Evolutionary conservation across 2,113 vertebrate genomes (phyloP), one percentile per base, ranked within the genome.

Genomic region (Bombycilla garrulus): DNA sequence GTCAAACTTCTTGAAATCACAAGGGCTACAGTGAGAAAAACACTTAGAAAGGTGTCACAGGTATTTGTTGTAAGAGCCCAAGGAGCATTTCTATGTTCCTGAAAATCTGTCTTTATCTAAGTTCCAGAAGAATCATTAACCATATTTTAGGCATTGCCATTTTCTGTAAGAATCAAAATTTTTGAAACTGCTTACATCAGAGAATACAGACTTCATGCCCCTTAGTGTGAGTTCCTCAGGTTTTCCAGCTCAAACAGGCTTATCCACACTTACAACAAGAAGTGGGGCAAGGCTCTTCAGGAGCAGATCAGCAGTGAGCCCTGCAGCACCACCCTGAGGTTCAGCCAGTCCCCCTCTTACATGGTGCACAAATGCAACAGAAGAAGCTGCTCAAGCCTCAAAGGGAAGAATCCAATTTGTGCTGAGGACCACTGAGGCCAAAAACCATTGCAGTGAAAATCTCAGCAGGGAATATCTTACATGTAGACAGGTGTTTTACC

Each of bases 401-500:
- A 80, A 76, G 12, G 25, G 9, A 53, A 15, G 44, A 53, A 71
- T 13, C 10, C 2, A 3, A 1, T 14, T 5, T 4, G 24, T 56
- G 13, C 28, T 73, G 10, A 14, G 29, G 5, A 31, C 15, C 6
- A 25, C 16, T 36, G 62, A 69, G 28, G 25, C 17, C 20, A 56
- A 64, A 88, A 62, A 26, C 6, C 4, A 20, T 3, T 48, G 56
- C 72, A 42, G 21, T 47, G 18, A 85, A 81, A n/a, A 54, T 15
- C 38, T 88, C 48, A 86, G 40, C n/a, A 69, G 61, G 19, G 11
- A 58, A 31, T 5, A 9, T n/a, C 20, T 92, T 26, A 35, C 22
- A 38, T 2, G 4, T 1, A 31, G 33, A 29, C 0, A 1, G 5
- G 3, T 64, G 38, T 26, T 76, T 35, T 56, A 25, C n/a, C 25